Base-by-base conservation (phyloP, 2,888 invertebrate species). In the Hirtodrosophila cameraria region DNA sequence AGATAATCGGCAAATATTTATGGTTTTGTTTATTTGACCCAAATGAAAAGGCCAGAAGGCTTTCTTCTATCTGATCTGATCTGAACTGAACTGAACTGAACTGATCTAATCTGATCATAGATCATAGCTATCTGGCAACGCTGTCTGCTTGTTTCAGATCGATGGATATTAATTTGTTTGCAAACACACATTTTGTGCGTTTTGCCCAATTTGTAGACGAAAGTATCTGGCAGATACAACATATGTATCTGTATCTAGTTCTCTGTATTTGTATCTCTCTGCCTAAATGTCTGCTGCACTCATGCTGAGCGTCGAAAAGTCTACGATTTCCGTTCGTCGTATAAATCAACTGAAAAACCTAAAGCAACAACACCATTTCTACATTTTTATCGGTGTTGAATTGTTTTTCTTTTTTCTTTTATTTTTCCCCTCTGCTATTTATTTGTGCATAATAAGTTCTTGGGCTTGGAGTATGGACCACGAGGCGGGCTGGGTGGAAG, bases 281-380 rank as follows among this genome's bases (percentile, higher is more conserved):
- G 70, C 74, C 74, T 70, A 66, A 60, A 60, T 66, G 74, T 70
- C 71, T 77, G 68, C 66, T 84, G 82, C 82, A 86, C 86, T 83
- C 86, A 87, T 76, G 87, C 86, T 87, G 86, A 84, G 86, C 87
- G 86, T 86, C 86, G 80, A 80, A 78, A 82, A 86, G 86, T 86
- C 86, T 86, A 83, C 87, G 86, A 84, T 86, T 86, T 87, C 86
- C 85, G 85, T 75, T 82, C 75, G 68, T 71, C 70, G 66, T 78
- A 85, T 86, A 86, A 86, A 86, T 85, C 85, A 86, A 75, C 61
- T 67, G 70, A 48, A 63, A 62, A 59, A 50, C 58, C 52, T 49
- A 58, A 64, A 64, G 42, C 63, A 77, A 63, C 61, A 76, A 35
- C 61, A 50, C 68, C 61, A 50, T 71, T 64, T 80, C 58, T 62